Evolutionary conservation across 2,113 vertebrate species (phyloP), one percentile per base, ranked within the genome.

Genomic region (Cottus gobio): DNA sequence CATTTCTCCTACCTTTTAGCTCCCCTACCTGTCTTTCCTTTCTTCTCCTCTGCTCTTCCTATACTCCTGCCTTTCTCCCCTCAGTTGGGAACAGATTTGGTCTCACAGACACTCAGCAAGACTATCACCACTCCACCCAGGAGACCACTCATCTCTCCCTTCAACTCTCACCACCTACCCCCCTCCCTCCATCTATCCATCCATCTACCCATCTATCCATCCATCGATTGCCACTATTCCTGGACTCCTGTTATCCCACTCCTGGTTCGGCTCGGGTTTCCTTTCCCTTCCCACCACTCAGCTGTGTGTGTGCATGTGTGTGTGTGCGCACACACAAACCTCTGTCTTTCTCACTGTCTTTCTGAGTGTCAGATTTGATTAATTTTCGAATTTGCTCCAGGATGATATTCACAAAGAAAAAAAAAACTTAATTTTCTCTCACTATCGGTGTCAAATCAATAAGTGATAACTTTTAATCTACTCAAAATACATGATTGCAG

Each of bases 211-310:
- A 95, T 96, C 95, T 94, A 95, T 96, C 94, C 95, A 96, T 94
- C 94, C 96, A 97, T 97, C 93, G 96, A 98, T 98, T 95, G 94
- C 90, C 93, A 96, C 96, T 97, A 96, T 98, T 98, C 96, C 95
- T 97, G 96, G 95, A 94, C 96, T 95, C 93, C 94, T 96, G 95
- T 96, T 91, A 93, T 91, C 91, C 93, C 89, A 89, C 87, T 92
- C 89, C 86, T 76, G 82, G 81, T 93, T 88, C 90, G 77, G 85
- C 90, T 93, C 91, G 39, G 85, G 87, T 94, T 95, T 95, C 94
- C 94, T 92, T 91, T 90, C 64, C 81, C 86, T 92, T 92, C 89
- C 89, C 90, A 92, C 88, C 84, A 79, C 84, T 77, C 86, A 85
- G 76, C 57, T 84, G 69, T 82, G 75, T 58, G 48, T 61, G 46